phyloP scores from a whole-genome alignment of 1,140 invertebrate genomes.

The Paraescarpia echinospica region DNA sequence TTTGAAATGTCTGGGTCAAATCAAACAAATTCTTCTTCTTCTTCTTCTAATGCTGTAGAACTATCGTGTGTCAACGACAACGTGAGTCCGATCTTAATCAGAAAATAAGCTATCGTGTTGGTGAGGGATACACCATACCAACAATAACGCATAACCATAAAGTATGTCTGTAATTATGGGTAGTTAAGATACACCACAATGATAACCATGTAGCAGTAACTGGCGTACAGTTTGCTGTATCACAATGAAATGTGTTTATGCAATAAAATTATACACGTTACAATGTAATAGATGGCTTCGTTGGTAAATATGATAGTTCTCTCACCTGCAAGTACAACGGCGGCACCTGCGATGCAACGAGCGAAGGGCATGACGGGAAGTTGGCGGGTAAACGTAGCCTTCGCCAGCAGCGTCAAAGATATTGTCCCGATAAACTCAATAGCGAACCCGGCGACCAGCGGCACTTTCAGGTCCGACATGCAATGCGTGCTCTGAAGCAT shows the following conservation, averaged over 20 bases:
- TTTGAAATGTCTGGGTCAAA: too few species aligned
- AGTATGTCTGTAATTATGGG: too few species aligned
- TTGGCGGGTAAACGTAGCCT: slow-evolving; percentile 1
- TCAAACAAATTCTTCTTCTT: too few species aligned
- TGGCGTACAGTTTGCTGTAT: too few species aligned
- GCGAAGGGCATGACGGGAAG: background rate
- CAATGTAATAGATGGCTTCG: background rate
- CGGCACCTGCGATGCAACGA: background rate
- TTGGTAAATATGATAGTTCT: background rate
- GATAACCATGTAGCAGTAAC: too few species aligned
- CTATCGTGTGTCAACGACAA: background rate
- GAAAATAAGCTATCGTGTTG: background rate
- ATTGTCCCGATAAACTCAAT: slow-evolving; percentile 20
- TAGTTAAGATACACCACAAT: too few species aligned
- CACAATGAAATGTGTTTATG: too few species aligned
- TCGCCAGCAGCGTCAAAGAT: slow-evolving; percentile 9
- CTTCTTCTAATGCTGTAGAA: too few species aligned
- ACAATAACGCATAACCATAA: background rate
- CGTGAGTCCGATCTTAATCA: background rate
- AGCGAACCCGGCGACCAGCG: slow-evolving; percentile 15
- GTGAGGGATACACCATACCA: background rate
- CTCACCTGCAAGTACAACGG: background rate
- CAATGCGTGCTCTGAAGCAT: background rate
- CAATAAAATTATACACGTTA: background rate
- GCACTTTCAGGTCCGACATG: slow-evolving; percentile 21